Base-by-base conservation (phyloP, 23 tunicate genomes). In the Styela clava region DNA sequence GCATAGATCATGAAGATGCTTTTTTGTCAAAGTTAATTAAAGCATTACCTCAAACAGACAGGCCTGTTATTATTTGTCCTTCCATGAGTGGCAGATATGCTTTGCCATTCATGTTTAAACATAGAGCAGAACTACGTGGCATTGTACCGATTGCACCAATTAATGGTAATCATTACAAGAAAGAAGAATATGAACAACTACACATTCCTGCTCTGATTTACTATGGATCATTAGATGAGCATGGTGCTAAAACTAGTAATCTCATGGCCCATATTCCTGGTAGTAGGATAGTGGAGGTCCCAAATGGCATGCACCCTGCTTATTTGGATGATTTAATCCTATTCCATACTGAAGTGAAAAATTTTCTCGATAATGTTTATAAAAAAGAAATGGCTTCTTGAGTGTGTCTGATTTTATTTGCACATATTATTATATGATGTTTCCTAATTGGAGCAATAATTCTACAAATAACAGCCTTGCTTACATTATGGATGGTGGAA, bases 41-140 rank as follows among this genome's bases (percentile, higher is more conserved):
- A 16, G 34, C 32, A 3, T 71, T 71, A 16, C 73, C 82, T 2
- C 64, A 52, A 20, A 18, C 69, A 1, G 63, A 74, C 26, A 73
- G 74, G 34, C 86, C 86, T 3, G 83, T 90, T 24, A 56, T 90
- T n/a, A 27, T 90, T 62, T 74, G 85, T 2, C 96, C 96, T 37
- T 90, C 96, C 5, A 74, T 86, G 83, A 85, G 90, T 74, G 96
- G 96, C 0, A 30, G 33, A 7, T 90, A 44, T 81, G 87, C 96
- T 28, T 22, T 90, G 34, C 96, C 96, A 5, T 85, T 31, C 74
- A 35, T 89, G 0, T 33, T 84, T 22, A 67, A 79, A 23, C 52
- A 85, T 37, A 1, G 2, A 5, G 73, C 33, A 0, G 44, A 65
- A 67, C 77, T 85, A 2, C 18, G 67, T 9, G 95, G 89, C 37